A percentile compares a stretch with the other conserved stretches of the same genome.
Conservation (phyloP, 2,113 vertebrate species). For the Glaucomys volans region DNA sequence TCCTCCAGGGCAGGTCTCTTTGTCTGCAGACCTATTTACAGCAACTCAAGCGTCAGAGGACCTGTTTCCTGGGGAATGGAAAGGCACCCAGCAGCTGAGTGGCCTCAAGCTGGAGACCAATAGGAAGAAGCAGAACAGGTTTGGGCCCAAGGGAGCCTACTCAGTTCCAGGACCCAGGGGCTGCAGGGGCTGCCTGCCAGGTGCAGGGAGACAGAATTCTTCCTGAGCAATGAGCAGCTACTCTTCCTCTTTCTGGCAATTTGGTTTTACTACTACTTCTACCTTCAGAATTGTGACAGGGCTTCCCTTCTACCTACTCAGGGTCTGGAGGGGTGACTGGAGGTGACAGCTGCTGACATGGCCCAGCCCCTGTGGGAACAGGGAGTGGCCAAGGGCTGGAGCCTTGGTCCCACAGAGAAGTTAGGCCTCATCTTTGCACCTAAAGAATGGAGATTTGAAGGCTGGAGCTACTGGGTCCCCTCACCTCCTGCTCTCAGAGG, state of each 20-base stretch:
- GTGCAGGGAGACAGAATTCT: not conserved
- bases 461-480: fast-evolving
- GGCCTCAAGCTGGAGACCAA: slow-evolving; percentile 54
- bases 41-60: not conserved
- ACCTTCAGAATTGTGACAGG: not conserved
- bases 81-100: not conserved
- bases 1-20: slow-evolving; percentile 37
- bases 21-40: slow-evolving; percentile 80
- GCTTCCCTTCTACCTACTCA: not conserved
- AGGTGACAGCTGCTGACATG: not conserved
- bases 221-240: slow-evolving; percentile 7
- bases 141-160: fast-evolving
- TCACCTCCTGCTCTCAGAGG: not conserved
- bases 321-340: not conserved
- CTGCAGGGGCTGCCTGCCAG: not conserved
- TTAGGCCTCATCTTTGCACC: fast-evolving
- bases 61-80: slow-evolving; percentile 35
- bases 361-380: not conserved
- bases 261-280: slow-evolving; percentile 69
- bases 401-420: not conserved
- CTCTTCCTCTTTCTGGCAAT: not conserved
- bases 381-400: not conserved
- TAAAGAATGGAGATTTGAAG: not conserved
- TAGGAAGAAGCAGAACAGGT: not conserved
- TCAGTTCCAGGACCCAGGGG: not conserved